Evolutionary conservation across 2,113 vertebrate species (phyloP).

Genomic region (Dipodomys ordii): DNA sequence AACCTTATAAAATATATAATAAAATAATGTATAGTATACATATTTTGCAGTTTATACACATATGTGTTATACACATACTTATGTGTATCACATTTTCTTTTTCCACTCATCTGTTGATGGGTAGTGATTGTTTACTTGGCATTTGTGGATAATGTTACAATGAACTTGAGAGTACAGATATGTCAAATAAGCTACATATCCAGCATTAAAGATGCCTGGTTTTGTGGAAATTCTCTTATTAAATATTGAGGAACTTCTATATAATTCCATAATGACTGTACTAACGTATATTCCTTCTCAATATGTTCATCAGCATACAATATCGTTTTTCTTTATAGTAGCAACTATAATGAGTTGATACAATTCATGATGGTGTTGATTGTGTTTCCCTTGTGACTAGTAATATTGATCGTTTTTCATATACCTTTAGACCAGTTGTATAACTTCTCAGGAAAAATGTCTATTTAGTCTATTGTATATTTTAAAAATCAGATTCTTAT

Average conservation of each 20-base stretch:
- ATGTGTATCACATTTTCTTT: background rate
- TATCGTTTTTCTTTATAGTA: background rate
- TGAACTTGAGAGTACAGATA: background rate
- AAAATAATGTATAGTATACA: too few relatives aligned
- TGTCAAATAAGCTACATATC: background rate
- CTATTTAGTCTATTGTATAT: background rate
- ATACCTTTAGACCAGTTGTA: background rate
- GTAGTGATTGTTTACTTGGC: background rate
- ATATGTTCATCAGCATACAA: background rate
- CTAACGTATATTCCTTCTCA: conserved; percentile 4
- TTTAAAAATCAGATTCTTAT: background rate
- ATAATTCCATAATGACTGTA: background rate
- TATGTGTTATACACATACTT: too few relatives aligned
- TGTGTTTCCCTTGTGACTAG: background rate
- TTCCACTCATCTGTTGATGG: background rate
- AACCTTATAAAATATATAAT: background rate
- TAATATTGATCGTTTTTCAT: background rate
- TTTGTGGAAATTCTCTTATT: background rate
- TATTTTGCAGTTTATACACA: too few relatives aligned
- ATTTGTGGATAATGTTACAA: background rate
- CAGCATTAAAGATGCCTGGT: background rate
- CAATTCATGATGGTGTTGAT: background rate
- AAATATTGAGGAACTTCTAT: background rate
- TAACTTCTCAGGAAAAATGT: background rate
- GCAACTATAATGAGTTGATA: background rate